These are phyloP conservation scores for Euschistus heros DNA, from an alignment of 1,140 invertebrate species.

Conservation along the genomic window DNA sequence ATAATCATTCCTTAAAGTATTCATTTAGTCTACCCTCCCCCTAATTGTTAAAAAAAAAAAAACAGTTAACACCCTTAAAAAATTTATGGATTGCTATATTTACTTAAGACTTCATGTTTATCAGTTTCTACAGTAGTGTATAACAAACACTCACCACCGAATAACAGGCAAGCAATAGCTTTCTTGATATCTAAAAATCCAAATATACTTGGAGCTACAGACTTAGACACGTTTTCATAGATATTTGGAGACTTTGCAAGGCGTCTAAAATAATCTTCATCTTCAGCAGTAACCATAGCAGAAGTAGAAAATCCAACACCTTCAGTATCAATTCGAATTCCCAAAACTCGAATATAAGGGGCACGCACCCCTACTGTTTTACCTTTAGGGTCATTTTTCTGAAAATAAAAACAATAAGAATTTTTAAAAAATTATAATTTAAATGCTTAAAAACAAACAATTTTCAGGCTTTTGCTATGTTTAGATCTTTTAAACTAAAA, in stretches of 20 bases:
- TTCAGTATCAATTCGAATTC: constrained; percentile 75
- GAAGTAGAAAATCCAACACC: constrained; percentile 55
- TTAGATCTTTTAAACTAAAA: no score
- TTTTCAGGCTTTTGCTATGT: no score
- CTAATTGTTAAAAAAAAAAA: no score
- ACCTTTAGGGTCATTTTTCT: constrained; percentile 44
- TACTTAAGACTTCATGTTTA: no score
- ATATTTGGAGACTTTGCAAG: constrained; percentile 75
- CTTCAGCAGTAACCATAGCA: constrained; percentile 55
- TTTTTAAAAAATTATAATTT: no score
- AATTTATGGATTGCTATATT: no score
- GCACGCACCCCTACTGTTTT: constrained; percentile 66
- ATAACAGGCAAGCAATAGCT: constrained; percentile 89
- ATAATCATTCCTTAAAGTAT: no score
- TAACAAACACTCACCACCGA: constrained; percentile 57
- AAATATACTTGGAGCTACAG: constrained; percentile 95
- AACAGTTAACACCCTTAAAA: no score
- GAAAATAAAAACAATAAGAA: constrained; percentile 20
- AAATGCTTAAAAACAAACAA: no score
- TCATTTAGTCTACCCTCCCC: no score
- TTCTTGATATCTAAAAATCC: constrained; percentile 94
- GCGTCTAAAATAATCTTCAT: constrained; percentile 84
- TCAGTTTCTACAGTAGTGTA: no score
- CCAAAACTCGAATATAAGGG: constrained; percentile 90
- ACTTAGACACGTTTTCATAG: constrained; percentile 80